Evolutionary conservation across 2,888 invertebrate genomes (phyloP), one percentile per base, ranked within the genome.

Genomic region (Leptarthrus brevirostris): DNA sequence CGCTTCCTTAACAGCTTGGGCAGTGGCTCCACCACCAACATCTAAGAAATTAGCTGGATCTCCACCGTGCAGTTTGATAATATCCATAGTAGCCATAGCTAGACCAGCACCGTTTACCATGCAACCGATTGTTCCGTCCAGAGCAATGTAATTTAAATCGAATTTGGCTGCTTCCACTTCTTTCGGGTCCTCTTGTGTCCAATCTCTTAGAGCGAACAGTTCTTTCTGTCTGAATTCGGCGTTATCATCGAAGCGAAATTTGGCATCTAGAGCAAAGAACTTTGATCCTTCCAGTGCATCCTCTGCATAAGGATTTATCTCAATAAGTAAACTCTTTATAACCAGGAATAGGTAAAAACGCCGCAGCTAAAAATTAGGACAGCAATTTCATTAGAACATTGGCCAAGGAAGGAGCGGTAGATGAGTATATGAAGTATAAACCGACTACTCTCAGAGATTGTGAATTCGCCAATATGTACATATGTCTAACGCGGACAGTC

Each of bases 31-130:
- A 80, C 97, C 97, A 73, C 97, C 97, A 12, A 98, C 97, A 86
- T 98, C 97, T 75, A 98, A 89, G 88, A 98, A 98, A 86, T 98
- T 98, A 52, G 97, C 97, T 3, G 97, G 97, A 79, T 92, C 92
- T 22, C 97, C 97, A 30, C 97, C 97, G 80, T 97, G 95, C 80
- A 97, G 87, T 83, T 97, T 96, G 82, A 98, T 97, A 77, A 98
- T 97, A 84, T 98, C 97, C 97, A 98, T 97, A 4, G 97, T 98
- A 20, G 97, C 96, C 97, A 97, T 97, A 24, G 97, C 97, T 77
- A 98, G 87, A 77, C 97, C 97, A 74, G 97, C 97, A 75, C 97
- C 97, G 83, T 97, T 97, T 40, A 97, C 97, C 89, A 97, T 90
- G 85, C 97, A 97, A 2, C 97, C 97, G 81, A 97, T 96, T 81